These are phyloP conservation scores for Sebastes glaucus DNA, from an alignment of 2,797 vertebrate species.

Conservation along the genomic window DNA sequence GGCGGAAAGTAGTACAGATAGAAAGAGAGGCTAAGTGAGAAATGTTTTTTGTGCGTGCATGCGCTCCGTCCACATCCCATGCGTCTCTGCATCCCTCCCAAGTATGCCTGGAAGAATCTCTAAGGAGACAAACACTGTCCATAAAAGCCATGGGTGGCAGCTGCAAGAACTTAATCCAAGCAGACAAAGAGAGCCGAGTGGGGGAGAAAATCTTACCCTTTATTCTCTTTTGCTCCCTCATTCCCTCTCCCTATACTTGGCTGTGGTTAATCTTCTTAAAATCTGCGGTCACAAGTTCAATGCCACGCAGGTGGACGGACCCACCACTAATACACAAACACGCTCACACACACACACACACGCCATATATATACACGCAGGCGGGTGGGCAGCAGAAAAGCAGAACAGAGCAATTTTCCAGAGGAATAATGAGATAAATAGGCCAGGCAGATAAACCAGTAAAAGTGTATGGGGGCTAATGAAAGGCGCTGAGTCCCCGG, in stretches of 20 bases:
- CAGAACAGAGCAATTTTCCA: conserved; percentile 77
- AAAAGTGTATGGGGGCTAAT: conserved; percentile 79
- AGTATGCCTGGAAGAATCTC: conserved; percentile 71
- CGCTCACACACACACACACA: conserved; percentile 49
- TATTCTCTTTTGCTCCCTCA: conserved; percentile 76
- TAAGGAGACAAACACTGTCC: conserved; percentile 76
- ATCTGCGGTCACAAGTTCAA: conserved; percentile 83
- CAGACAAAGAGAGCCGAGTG: conserved; percentile 78
- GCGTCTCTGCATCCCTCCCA: conserved; percentile 58
- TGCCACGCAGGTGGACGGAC: conserved; percentile 80
- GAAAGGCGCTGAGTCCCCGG: conserved; percentile 77
- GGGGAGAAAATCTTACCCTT: conserved; percentile 79
- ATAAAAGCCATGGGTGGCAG: conserved; percentile 82
- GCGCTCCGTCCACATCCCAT: conserved; percentile 45
- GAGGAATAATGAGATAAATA: conserved; percentile 83
- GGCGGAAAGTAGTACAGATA: conserved; percentile 18
- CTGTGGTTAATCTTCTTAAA: conserved; percentile 83
- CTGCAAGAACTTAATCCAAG: conserved; percentile 83
- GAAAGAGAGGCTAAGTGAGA: conserved; percentile 11
- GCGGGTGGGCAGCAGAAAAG: conserved; percentile 71
- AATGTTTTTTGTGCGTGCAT: conserved; percentile 24
- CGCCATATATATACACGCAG: conserved; percentile 39
- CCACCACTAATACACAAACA: conserved; percentile 69
- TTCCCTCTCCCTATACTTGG: conserved; percentile 80
- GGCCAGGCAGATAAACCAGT: conserved; percentile 77